Evolutionary conservation across 2,797 vertebrate genomes (phyloP).

Genomic region (Urocyon cinereoargenteus): DNA sequence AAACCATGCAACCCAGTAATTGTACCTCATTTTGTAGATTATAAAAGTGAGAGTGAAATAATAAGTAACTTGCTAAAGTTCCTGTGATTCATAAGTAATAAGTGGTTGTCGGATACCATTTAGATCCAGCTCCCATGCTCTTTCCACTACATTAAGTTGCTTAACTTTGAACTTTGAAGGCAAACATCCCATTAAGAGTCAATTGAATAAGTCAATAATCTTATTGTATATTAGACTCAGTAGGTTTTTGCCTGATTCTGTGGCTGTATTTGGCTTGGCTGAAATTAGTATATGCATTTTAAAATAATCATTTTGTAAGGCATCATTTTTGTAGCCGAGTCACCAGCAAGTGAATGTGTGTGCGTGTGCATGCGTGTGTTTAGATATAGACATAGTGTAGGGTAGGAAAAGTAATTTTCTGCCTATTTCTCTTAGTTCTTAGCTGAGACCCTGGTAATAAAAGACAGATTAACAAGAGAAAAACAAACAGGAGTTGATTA

Average conservation of each 20-base stretch:
- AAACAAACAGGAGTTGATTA: not conserved
- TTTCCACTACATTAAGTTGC: not conserved
- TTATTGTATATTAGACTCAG: not conserved
- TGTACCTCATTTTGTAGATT: not conserved
- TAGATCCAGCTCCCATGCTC: not conserved
- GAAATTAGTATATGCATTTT: not conserved
- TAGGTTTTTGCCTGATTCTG: not conserved
- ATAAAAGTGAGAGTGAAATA: not conserved
- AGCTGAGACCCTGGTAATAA: not conserved
- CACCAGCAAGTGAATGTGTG: not conserved
- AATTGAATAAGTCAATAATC: constrained; percentile 52
- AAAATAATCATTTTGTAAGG: constrained; percentile 64
- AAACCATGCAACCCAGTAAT: not conserved
- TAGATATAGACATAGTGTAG: not conserved
- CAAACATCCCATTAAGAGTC: not conserved
- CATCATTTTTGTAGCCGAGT: constrained; percentile 57
- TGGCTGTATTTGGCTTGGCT: not conserved
- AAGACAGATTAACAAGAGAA: not conserved
- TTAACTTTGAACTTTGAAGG: constrained; percentile 19
- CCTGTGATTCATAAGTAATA: not conserved
- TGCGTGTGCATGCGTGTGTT: not conserved
- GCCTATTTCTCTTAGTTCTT: not conserved
- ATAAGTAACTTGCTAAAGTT: not conserved
- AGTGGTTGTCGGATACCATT: not conserved
- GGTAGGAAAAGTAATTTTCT: not conserved